Percentiles rank a stretch among this genome's conserved stretches.
Conservation (phyloP, 2,113 vertebrate genomes). For the Cynocephalus volans region DNA sequence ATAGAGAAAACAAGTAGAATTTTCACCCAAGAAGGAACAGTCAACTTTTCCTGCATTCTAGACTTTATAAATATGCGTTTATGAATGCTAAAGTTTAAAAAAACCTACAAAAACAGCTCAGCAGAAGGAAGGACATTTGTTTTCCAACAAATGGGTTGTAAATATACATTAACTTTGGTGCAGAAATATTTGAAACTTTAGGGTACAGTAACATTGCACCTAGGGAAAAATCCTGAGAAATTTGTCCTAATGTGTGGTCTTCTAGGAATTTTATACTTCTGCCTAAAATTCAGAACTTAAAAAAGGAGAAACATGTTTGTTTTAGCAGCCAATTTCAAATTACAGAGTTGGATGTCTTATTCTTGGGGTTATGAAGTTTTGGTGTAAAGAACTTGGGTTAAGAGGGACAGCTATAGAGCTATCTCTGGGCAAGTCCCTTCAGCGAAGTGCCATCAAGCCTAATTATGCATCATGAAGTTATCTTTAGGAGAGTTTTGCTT, state of each 20-base stretch:
- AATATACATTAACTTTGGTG: neutral
- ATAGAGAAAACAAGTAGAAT: neutral
- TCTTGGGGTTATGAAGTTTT: neutral
- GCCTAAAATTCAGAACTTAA: neutral
- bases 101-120: neutral
- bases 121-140: neutral
- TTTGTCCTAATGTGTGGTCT: neutral
- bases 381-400: neutral
- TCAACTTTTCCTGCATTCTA: neutral
- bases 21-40: neutral
- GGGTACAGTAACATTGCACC: neutral
- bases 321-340: neutral
- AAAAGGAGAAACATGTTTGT: neutral
- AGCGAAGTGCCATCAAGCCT: neutral
- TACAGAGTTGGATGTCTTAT: neutral
- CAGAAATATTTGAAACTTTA: neutral
- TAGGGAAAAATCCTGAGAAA: neutral
- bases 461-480: slow-evolving; percentile 57
- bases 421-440: neutral
- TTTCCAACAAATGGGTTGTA: neutral
- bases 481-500: slow-evolving; percentile 66
- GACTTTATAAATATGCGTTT: slow-evolving; percentile 16
- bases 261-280: neutral
- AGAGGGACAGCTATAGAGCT: neutral
- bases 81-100: neutral